A percentile compares a stretch with the other conserved stretches of the same genome.
Evolutionary conservation across 2,113 vertebrate genomes (phyloP).

Genomic region (Dipodomys merriami): DNA sequence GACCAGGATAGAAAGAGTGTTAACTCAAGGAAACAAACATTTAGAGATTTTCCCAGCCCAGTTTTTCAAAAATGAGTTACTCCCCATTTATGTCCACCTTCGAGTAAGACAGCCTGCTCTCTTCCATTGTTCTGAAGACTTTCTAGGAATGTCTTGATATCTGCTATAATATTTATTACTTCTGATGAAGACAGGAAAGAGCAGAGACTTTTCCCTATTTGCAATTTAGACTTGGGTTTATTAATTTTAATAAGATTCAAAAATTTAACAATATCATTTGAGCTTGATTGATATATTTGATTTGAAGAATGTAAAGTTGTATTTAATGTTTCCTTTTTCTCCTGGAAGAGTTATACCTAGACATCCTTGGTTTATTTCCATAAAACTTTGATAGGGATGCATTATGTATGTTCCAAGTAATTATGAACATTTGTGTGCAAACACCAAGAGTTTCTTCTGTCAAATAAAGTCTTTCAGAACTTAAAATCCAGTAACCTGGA

Average conservation of each 20-base stretch:
- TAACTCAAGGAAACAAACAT: not conserved
- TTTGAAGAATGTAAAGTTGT: slow-evolving; percentile 40
- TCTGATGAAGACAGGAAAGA: slow-evolving; percentile 53
- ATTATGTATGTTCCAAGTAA: slow-evolving; percentile 70
- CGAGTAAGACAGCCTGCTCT: not conserved
- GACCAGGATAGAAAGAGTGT: not conserved
- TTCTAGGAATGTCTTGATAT: slow-evolving; percentile 63
- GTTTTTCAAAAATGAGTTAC: not conserved
- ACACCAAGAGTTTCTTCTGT: slow-evolving; percentile 61
- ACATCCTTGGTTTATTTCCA: slow-evolving; percentile 50
- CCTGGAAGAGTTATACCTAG: not conserved
- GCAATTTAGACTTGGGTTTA: slow-evolving; percentile 11
- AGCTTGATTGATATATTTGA: slow-evolving; percentile 7
- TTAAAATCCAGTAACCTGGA: slow-evolving; percentile 61
- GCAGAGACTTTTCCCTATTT: slow-evolving; percentile 28
- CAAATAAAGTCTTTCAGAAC: slow-evolving; percentile 54
- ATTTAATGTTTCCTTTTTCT: slow-evolving; percentile 46
- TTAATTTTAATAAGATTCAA: slow-evolving; percentile 48
- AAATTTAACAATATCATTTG: not conserved
- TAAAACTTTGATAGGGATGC: slow-evolving; percentile 19
- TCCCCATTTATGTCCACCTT: not conserved
- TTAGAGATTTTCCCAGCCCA: not conserved
- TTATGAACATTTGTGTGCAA: slow-evolving; percentile 50
- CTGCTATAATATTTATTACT: slow-evolving; percentile 55
- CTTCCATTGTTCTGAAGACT: not conserved